Base-by-base conservation (phyloP, 2,888 invertebrate species). In the Notodonta ziczac region DNA sequence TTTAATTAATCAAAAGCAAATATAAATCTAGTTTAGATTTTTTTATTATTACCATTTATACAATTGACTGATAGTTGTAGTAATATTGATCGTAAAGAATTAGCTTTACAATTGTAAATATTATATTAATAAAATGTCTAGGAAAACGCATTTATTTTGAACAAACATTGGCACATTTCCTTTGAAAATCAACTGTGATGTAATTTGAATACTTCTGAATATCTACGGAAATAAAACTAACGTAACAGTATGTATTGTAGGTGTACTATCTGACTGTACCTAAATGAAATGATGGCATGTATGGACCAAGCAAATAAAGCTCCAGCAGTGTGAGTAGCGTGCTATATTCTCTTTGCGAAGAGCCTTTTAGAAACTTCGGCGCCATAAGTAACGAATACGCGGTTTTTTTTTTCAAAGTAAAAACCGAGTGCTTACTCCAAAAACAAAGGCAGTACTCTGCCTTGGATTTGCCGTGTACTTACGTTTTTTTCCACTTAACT, bases 61-160 rank as follows among this genome's bases (percentile, higher is more conserved):
- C 86, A 87, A 90, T 87, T 83, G 91, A 92, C 91, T 92, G 91
- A 91, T 92, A 91, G 91, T 78, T 86, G 86, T 91, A 90, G 85
- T 85, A 66, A 82, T 74, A 73, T 80, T 77, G 6, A 35, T 6
- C 35, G 35, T 35, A 35, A 4, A 35, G 35, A 35, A 35, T 35
- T 35, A 35, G 35, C 70, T 80, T 78, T 77, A 80, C 75, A 74
- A 71, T 72, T 87, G 83, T 87, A 87, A 80, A 85, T 75, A 72
- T 59, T 70, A 84, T 75, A 70, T 70, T 74, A 63, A 70, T 65
- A 66, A 65, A 61, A 66, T 73, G 69, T 72, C 66, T 77, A 67
- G 64, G 66, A 65, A 73, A 70, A 75, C 67, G 57, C 57, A 59
- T 61, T 24, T 51, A 77, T 76, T 75, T 77, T 70, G 77, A 76